Evolutionary conservation across 2,797 vertebrate species (phyloP), one percentile per base, ranked within the genome.

Genomic region (Poeciliopsis gracilis): DNA sequence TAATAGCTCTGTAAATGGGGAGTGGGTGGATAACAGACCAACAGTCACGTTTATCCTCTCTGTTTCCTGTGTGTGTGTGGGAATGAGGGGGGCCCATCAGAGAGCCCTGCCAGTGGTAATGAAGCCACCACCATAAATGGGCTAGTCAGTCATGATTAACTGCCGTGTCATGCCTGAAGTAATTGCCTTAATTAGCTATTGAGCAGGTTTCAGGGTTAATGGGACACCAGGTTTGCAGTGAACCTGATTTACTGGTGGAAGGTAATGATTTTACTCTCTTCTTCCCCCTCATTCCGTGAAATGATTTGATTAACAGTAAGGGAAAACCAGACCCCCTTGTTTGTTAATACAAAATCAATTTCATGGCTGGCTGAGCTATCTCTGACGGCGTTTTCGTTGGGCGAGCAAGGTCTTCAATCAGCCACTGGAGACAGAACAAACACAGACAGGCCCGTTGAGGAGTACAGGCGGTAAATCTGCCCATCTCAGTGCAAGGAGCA

Each of bases 291-390:
- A 94, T 97, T 96, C 96, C 96, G 96, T 89, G 95, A 96, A 97
- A 97, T 98, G 95, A 98, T 97, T 98, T 98, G 97, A 97, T 97
- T 97, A 97, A 96, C 95, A 95, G 96, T 96, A 91, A 80, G 95
- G 95, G 96, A 94, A 94, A 96, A 98, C 97, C 95, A 96, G 96
- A 97, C 94, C 93, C 90, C 88, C 91, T 93, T 97, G 97, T 97
- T 97, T 98, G 97, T 97, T 98, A 97, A 97, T 98, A 97, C 97
- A 98, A 97, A 99, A 98, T 97, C 97, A 98, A 99, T 99, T 99
- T 99, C 97, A 99, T 96, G 97, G 95, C 95, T 96, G 97, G 95
- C 94, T 96, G 96, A 94, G 89, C 95, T 96, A 96, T 97, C 96
- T 94, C 92, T 93, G 93, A 93, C 91, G 81, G 89, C 92, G 92